These are phyloP conservation scores for Molossus molossus DNA, from an alignment of 2,797 vertebrate genomes.

Conservation along the genomic window DNA sequence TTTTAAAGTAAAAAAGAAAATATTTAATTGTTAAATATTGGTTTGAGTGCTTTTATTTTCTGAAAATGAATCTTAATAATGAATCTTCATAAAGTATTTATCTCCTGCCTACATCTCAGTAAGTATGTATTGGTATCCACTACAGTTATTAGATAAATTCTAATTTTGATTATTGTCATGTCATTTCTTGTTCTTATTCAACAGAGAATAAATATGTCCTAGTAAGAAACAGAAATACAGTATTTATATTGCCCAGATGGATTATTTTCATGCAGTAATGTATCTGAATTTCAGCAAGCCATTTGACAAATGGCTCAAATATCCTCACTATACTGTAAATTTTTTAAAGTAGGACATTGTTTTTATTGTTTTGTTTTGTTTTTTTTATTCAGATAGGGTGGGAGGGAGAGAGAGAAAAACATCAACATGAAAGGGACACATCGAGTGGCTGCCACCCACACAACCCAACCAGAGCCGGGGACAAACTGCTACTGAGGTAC, in stretches of 20 bases:
- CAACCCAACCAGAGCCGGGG: no score
- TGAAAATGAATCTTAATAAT: slow-evolving; percentile 79
- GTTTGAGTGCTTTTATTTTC: slow-evolving; percentile 63
- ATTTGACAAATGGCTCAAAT: slow-evolving; percentile 57
- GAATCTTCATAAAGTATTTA: slow-evolving; percentile 76
- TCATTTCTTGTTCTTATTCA: slow-evolving; percentile 75
- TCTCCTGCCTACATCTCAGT: slow-evolving; percentile 66
- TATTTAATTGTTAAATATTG: slow-evolving; percentile 62
- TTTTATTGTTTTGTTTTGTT: background rate
- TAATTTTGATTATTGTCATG: slow-evolving; percentile 76
- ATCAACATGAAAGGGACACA: no score
- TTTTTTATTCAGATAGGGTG: no score
- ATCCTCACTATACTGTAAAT: background rate
- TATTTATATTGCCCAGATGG: slow-evolving; percentile 74
- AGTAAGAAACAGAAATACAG: slow-evolving; percentile 77
- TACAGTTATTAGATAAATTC: slow-evolving; percentile 81
- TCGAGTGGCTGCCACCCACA: no score
- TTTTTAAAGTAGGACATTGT: background rate
- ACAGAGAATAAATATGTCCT: slow-evolving; percentile 76
- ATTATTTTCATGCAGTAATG: slow-evolving; percentile 41
- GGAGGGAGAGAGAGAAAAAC: no score
- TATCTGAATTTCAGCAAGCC: slow-evolving; percentile 55
- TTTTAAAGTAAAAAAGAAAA: background rate
- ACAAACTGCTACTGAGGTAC: no score
- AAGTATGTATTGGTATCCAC: slow-evolving; percentile 68